These are phyloP conservation scores for Microcebus ravelobensis DNA, from an alignment of 2,113 vertebrate species.

Conservation along the genomic window DNA sequence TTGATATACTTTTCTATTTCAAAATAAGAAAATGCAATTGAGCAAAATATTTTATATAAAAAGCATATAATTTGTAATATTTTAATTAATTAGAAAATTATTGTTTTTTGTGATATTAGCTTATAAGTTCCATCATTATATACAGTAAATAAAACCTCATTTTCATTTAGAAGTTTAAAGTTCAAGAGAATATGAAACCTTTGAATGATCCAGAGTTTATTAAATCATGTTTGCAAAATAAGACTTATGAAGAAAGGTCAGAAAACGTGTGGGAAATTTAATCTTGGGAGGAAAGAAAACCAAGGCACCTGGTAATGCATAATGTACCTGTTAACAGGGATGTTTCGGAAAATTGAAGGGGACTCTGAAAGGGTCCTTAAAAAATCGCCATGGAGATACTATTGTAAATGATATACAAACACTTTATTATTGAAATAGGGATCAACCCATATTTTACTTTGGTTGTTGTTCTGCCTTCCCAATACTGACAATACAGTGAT, in stretches of 20 bases:
- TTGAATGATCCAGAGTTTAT: neutral
- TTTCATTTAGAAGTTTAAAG: slow-evolving; percentile 14
- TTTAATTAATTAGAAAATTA: neutral
- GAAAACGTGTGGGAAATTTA: too few species aligned
- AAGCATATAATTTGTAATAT: neutral
- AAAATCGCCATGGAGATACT: neutral
- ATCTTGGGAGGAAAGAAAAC: too few species aligned
- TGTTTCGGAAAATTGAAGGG: neutral
- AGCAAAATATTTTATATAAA: neutral
- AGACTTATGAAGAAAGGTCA: too few species aligned
- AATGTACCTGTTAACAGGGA: too few species aligned
- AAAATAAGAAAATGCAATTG: neutral
- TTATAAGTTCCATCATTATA: neutral
- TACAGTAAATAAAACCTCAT: neutral
- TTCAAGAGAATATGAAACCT: neutral
- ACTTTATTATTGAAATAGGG: neutral
- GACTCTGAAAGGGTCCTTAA: neutral
- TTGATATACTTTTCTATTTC: neutral
- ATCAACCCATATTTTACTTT: neutral
- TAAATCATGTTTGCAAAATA: too few species aligned
- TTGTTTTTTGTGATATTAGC: neutral
- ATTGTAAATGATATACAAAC: neutral
- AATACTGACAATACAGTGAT: neutral
- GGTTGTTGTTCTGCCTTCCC: neutral
- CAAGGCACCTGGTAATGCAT: too few species aligned